Evolutionary conservation across 2,888 invertebrate genomes (phyloP).

Genomic region (Tiliacea citrago): DNA sequence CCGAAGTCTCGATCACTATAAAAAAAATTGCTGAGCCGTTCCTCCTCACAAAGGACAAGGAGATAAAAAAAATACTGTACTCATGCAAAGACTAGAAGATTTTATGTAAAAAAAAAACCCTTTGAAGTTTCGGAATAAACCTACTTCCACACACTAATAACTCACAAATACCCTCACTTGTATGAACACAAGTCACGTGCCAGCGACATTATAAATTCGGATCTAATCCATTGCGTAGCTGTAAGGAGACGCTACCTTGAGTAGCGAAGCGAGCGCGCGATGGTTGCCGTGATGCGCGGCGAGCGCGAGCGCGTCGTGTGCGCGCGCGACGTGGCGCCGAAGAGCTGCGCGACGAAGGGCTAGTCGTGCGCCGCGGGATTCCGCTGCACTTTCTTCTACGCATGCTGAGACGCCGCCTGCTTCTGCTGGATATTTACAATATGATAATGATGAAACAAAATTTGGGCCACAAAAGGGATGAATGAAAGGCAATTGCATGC

Average conservation of each 20-base stretch:
- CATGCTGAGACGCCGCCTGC: conserved; percentile 81
- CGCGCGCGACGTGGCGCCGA: conserved; percentile 83
- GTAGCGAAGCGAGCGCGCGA: conserved; percentile 75
- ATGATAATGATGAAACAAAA: too few relatives aligned
- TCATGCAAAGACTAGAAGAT: too few relatives aligned
- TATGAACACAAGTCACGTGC: conserved; percentile 29
- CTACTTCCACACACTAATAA: neutral
- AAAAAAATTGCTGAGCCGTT: too few relatives aligned
- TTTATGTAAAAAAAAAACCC: too few relatives aligned
- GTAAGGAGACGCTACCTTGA: conserved; percentile 76
- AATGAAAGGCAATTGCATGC: too few relatives aligned
- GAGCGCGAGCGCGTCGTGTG: conserved; percentile 76
- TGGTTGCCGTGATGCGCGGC: conserved; percentile 73
- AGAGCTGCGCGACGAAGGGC: conserved; percentile 84
- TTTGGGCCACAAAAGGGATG: too few relatives aligned
- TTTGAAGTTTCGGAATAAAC: neutral
- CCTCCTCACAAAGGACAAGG: too few relatives aligned
- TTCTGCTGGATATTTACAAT: conserved; percentile 66
- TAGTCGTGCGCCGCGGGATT: conserved; percentile 82
- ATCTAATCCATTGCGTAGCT: conserved; percentile 41
- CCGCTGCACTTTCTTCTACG: conserved; percentile 84
- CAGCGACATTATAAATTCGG: conserved; percentile 10
- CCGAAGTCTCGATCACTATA: too few relatives aligned
- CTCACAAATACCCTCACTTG: conserved; percentile 2
- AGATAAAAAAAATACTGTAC: too few relatives aligned